These are phyloP conservation scores for Bos taurus DNA, from an alignment of 2,113 vertebrate species.

Conservation along the genomic window ARS-UCD2.0 NC_037357.1:74961001-74961500, in stretches of 20 bases:
- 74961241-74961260: background rate
- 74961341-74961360: background rate
- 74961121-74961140: background rate
- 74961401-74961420: background rate
- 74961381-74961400: background rate
- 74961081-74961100: slow-evolving; percentile 4
- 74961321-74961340: too few relatives aligned
- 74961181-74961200: background rate
- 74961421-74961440: background rate
- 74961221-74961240: background rate
- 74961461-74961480: background rate
- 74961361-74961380: background rate
- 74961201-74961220: background rate
- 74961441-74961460: background rate
- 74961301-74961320: background rate
- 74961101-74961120: background rate
- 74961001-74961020: too few relatives aligned
- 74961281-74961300: background rate
- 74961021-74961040: too few relatives aligned
- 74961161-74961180: background rate
- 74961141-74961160: background rate
- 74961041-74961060: too few relatives aligned
- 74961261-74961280: background rate
- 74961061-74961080: background rate
- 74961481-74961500: background rate